phyloP scores from a whole-genome alignment of 2,888 invertebrate species.

The Drosophila paramelanica region DNA sequence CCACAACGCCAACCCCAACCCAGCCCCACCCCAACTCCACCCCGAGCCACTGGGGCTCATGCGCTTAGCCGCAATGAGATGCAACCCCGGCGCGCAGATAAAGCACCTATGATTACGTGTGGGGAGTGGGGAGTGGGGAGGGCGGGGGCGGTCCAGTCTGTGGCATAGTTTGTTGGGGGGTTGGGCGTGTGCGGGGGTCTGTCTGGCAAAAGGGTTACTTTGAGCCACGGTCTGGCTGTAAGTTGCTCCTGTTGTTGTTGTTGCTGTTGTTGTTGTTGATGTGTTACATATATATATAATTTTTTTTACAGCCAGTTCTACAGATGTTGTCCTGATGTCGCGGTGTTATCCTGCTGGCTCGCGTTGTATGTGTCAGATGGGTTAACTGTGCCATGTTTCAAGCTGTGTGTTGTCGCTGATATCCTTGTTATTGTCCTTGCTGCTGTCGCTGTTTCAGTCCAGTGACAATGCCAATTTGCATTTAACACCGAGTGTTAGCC shows the following conservation, averaged over 20 bases:
- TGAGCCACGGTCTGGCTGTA: conserved; percentile 17
- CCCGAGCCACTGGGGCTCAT: conserved; percentile 26
- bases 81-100: conserved; percentile 45
- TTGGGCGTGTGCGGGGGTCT: conserved; percentile 1
- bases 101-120: conserved; percentile 41
- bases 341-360: conserved; percentile 22
- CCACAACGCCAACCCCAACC: conserved; percentile 31
- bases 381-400: conserved; percentile 50
- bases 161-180: conserved; percentile 24
- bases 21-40: neutral
- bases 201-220: conserved; percentile 41
- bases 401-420: conserved; percentile 51
- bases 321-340: conserved; percentile 44
- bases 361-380: conserved; percentile 45
- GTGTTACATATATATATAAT: conserved; percentile 3
- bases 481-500: conserved; percentile 84
- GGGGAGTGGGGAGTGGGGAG: conserved; percentile 9
- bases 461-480: conserved; percentile 84
- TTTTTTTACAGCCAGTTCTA: conserved; percentile 30
- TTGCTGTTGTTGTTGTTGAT: conserved; percentile 5
- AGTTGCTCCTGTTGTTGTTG: conserved; percentile 12
- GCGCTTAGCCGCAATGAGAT: conserved; percentile 35
- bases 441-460: conserved; percentile 26
- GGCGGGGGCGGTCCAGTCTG: conserved; percentile 9
- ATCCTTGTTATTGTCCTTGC: conserved; percentile 56